Evolutionary conservation across 2,113 vertebrate genomes (phyloP), one percentile per base, ranked within the genome.

Genomic region (Nycticryphes semicollaris): DNA sequence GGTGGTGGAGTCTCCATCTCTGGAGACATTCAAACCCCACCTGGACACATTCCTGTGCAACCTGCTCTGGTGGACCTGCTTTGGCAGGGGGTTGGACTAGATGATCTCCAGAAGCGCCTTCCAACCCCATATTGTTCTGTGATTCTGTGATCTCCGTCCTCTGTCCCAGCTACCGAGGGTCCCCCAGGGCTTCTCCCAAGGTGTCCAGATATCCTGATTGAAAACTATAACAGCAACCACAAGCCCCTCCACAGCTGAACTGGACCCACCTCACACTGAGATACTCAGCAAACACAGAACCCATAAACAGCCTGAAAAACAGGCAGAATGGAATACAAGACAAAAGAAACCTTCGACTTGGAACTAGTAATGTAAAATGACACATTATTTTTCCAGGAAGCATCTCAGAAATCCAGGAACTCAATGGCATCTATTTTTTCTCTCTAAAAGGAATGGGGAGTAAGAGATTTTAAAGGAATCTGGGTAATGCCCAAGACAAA

Each of bases 351-450:
- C 37, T 43, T 77, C 48, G 86, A 78, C 77, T 83, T 41, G 94
- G 82, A 97, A 94, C 84, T 84, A 94, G 70, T 27, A 81, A 77
- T 59, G 86, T 87, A 90, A 97, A 95, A 93, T 51, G 62, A 83
- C 10, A 56, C 1, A 0, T 66, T 33, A 0, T 57, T 81, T 64
- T 83, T 35, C 30, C 25, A 69, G 39, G 31, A 22, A 41, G 45
- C 31, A 73, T 69, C 43, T 78, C 54, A 23, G 48, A 39, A 70
- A 54, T 5, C 20, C 8, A 76, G 74, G 45, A 66, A n/a, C 6
- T n/a, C 33, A 19, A 31, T 12, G 21, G 4, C 50, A 28, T 6
- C 62, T 70, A 31, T 41, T 70, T 53, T 31, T 30, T 7, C n/a
- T 56, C 47, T 76, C n/a, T 10, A 15, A 70, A 43, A 75, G 35